Base-by-base conservation (phyloP, 2,888 invertebrate species). In the Cataglyphis rosenhaueri region DNA sequence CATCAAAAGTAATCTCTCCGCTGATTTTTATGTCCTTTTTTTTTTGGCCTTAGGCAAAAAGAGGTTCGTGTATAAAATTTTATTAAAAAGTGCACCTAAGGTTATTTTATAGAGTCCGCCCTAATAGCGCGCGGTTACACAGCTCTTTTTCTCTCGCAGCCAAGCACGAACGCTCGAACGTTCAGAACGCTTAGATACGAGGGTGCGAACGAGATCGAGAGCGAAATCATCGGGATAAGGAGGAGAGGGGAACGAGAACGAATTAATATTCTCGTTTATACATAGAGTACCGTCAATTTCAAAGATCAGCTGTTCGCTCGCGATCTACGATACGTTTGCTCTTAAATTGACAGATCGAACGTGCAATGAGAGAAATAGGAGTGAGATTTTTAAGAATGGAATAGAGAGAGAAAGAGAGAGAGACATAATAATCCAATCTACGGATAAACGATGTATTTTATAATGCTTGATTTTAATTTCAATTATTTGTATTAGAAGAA, bases 1-100 rank as follows among this genome's bases (percentile, higher is more conserved):
- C 8, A 44, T 65, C 15, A 65, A 44, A 65, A 44, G 25, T 65
- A 65, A 65, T 41, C 44, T 6, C 25, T 15, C 3, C 21, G 21
- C n/a, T 44, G 44, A 65, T 65, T 65, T 65, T 65, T 65, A 65
- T 25, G 44, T 44, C 65, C 3, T 25, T 25, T 44, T 65, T 65
- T 41, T 21, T 15, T 12, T 9, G 6, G 32, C 21, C n/a, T 41
- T 21, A 21, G 8, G n/a, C n/a, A 52, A 52, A 8, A 52, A 52
- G 41, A 10, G 41, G 15, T 21, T 15, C 65, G 65, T 41, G 44
- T 65, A 25, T 65, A 65, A 65, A 65, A 44, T 65, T 65, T 65
- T 65, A 65, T 65, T 65, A 52, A 52, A 65, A 65, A 65, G 44
- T 65, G 25, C 12, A 44, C 8, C 44, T 15, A 15, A 25, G 8